A percentile compares a stretch with the other conserved stretches of the same genome.
phyloP scores from a whole-genome alignment of 2,797 vertebrate species.

The Delichon dasypus region DNA sequence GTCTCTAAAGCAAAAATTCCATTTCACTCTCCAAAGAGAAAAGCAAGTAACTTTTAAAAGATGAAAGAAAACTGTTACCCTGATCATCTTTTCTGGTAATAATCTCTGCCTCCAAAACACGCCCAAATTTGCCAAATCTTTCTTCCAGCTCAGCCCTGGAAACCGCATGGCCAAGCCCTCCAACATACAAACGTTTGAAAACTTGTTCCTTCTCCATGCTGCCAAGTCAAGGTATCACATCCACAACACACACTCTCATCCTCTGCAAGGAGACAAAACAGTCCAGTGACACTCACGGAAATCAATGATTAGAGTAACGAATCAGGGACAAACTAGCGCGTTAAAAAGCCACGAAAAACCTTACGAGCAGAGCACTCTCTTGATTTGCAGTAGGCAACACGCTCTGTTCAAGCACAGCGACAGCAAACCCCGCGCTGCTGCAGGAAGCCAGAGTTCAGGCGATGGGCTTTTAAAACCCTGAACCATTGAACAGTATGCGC shows the following conservation, averaged over 20 bases:
- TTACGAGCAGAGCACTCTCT: fast-evolving
- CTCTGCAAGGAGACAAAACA: background rate
- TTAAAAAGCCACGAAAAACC: fast-evolving
- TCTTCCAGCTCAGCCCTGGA: slow-evolving; percentile 87
- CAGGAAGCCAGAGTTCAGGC: fast-evolving
- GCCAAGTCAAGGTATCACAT: background rate
- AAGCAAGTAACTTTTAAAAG: background rate
- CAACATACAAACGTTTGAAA: slow-evolving; percentile 85
- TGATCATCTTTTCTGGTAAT: slow-evolving; percentile 85
- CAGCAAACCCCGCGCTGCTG: fast-evolving
- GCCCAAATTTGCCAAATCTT: slow-evolving; percentile 90
- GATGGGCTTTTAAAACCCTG: fast-evolving
- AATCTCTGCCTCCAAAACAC: slow-evolving; percentile 86
- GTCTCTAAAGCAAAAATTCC: background rate
- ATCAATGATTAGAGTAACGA: fast-evolving
- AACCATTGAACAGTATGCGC: fast-evolving
- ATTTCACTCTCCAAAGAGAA: fast-evolving
- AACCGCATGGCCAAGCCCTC: slow-evolving; percentile 84
- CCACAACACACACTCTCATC: background rate
- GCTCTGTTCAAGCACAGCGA: fast-evolving
- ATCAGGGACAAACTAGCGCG: fast-evolving
- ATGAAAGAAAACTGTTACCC: slow-evolving; percentile 71
- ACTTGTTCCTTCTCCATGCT: slow-evolving; percentile 61
- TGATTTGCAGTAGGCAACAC: fast-evolving
- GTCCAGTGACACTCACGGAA: background rate